Evolutionary conservation across 2,888 invertebrate genomes (phyloP).

Genomic region (Stramonita haemastoma): DNA sequence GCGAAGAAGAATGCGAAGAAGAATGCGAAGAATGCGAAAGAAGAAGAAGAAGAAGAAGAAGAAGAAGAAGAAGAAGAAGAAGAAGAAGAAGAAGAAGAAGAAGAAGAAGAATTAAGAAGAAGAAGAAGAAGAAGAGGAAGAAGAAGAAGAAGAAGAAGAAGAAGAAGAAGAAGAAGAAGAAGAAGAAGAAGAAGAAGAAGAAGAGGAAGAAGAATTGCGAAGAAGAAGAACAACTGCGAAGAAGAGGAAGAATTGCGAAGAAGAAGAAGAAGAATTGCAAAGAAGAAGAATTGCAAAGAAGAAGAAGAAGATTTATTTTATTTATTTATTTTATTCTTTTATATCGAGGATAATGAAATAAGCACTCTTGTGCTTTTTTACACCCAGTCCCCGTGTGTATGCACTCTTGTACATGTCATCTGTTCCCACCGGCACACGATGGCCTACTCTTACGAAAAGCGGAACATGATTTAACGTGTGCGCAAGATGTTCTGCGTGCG

Average conservation of each 20-base stretch:
- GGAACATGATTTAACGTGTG: too few species aligned
- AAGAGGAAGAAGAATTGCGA: not conserved
- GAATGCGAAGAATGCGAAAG: not conserved
- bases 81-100: not conserved
- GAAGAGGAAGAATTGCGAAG: not conserved
- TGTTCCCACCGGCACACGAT: too few species aligned
- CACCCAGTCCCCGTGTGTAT: too few species aligned
- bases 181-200: not conserved
- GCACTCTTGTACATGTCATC: too few species aligned
- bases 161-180: not conserved
- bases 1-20: not conserved
- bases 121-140: not conserved
- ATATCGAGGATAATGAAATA: too few species aligned
- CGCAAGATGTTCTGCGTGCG: too few species aligned
- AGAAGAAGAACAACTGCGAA: not conserved
- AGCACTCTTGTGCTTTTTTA: too few species aligned
- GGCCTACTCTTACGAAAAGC: too few species aligned
- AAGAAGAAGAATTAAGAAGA: not conserved
- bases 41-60: not conserved
- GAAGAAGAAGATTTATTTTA: not conserved
- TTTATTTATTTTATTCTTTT: too few species aligned
- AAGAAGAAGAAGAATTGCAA: not conserved
- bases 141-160: not conserved
- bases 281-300: not conserved
- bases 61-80: not conserved